phyloP scores from a whole-genome alignment of 2,888 invertebrate species.

The Pseudococcus viburni region DNA sequence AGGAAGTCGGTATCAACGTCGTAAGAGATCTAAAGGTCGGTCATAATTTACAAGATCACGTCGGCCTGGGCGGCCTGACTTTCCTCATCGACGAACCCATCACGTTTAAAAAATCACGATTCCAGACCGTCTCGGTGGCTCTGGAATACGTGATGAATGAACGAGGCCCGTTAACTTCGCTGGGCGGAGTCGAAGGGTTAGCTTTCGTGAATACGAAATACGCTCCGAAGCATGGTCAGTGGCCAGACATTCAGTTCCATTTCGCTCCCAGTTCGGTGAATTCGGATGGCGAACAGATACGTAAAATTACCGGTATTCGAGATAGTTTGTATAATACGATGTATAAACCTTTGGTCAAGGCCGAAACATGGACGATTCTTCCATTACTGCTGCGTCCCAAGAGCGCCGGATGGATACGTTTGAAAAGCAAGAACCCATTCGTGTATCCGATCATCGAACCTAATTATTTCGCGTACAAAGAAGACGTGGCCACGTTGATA shows the following conservation, averaged over 20 bases:
- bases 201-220: slow-evolving; percentile 91
- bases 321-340: slow-evolving; percentile 88
- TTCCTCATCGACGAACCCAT: slow-evolving; percentile 86
- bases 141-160: slow-evolving; percentile 87
- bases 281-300: slow-evolving; percentile 86
- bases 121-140: slow-evolving; percentile 82
- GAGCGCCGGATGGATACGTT: slow-evolving; percentile 88
- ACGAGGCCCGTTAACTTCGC: slow-evolving; percentile 85
- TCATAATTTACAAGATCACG: slow-evolving; percentile 89
- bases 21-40: slow-evolving; percentile 79
- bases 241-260: slow-evolving; percentile 91
- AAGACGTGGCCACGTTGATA: slow-evolving; percentile 84
- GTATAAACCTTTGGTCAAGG: slow-evolving; percentile 83
- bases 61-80: slow-evolving; percentile 87
- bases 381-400: slow-evolving; percentile 87
- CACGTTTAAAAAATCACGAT: slow-evolving; percentile 83
- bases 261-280: slow-evolving; percentile 88
- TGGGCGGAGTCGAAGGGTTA: slow-evolving; percentile 87
- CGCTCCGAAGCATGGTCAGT: slow-evolving; percentile 82
- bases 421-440: slow-evolving; percentile 85
- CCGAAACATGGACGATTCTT: slow-evolving; percentile 88
- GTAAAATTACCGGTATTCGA: slow-evolving; percentile 81
- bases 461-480: slow-evolving; percentile 89
- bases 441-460: slow-evolving; percentile 90
- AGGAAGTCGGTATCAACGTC: slow-evolving; percentile 81